These are phyloP conservation scores for Tipula unca DNA, from an alignment of 2,888 invertebrate genomes.

Conservation along the genomic window DNA sequence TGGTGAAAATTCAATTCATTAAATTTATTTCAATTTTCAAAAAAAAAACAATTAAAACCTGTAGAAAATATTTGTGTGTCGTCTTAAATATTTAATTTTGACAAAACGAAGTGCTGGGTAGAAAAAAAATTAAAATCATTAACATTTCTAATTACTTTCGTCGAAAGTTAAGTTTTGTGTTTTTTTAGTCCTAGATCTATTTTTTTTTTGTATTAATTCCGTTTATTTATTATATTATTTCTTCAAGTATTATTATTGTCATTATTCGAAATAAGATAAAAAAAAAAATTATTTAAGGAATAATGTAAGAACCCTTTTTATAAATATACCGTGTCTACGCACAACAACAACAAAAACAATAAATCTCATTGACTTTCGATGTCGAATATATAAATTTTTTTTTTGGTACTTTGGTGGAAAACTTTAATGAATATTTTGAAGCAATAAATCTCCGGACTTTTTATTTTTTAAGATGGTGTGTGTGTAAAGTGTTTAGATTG, in stretches of 20 bases:
- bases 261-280: background rate
- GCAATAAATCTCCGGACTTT: background rate
- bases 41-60: background rate
- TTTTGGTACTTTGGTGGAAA: background rate
- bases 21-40: background rate
- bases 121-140: background rate
- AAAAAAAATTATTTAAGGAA: background rate
- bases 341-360: background rate
- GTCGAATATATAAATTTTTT: background rate
- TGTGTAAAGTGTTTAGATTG: background rate
- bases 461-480: background rate
- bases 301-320: background rate
- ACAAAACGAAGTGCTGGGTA: background rate
- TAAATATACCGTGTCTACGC: background rate
- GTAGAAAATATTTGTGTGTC: background rate
- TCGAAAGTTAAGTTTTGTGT: background rate
- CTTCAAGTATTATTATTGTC: background rate
- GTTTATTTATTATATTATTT: background rate
- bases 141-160: conserved; percentile 14
- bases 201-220: background rate
- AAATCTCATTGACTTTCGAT: conserved; percentile 14
- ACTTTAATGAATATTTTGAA: background rate
- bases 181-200: background rate
- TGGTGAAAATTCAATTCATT: background rate
- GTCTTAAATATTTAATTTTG: conserved; percentile 8